Evolutionary conservation across 2,797 vertebrate species (phyloP).

Genomic region (Cossypha dichroa): DNA sequence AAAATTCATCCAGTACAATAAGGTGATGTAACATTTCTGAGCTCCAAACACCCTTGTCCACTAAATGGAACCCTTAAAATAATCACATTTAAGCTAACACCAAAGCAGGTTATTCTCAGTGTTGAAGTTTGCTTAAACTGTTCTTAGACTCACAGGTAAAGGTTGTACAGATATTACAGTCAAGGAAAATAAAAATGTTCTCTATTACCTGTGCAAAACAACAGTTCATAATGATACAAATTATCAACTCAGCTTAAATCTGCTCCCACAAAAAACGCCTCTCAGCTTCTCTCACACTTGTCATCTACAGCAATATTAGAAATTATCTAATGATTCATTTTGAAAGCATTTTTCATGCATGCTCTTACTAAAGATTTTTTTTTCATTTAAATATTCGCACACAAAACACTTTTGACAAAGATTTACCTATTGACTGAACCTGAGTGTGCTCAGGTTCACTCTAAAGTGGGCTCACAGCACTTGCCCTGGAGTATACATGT

Average conservation of each 20-base stretch:
- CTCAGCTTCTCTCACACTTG: not conserved
- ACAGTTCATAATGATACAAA: not conserved
- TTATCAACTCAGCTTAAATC: not conserved
- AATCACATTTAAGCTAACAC: not conserved
- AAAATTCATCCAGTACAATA: not conserved
- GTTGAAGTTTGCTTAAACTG: not conserved
- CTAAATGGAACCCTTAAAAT: not conserved
- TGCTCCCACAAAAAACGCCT: not conserved
- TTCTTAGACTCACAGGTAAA: not conserved
- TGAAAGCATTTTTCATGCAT: slow-evolving; percentile 1
- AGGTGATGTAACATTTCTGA: not conserved
- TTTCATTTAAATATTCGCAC: not conserved
- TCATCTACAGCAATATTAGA: slow-evolving; percentile 3
- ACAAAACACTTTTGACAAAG: not conserved
- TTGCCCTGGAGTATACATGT: rapidly evolving
- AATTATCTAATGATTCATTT: slow-evolving; percentile 4
- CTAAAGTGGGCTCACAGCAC: not conserved
- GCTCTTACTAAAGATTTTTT: not conserved
- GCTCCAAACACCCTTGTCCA: not conserved
- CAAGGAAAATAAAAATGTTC: not conserved
- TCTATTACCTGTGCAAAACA: not conserved
- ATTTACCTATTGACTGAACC: not conserved
- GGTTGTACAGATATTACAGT: not conserved
- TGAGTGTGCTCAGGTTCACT: not conserved
- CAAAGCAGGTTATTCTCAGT: not conserved